Conservation (phyloP, 1,140 invertebrate genomes). For the Diploscapter pachys region DNA sequence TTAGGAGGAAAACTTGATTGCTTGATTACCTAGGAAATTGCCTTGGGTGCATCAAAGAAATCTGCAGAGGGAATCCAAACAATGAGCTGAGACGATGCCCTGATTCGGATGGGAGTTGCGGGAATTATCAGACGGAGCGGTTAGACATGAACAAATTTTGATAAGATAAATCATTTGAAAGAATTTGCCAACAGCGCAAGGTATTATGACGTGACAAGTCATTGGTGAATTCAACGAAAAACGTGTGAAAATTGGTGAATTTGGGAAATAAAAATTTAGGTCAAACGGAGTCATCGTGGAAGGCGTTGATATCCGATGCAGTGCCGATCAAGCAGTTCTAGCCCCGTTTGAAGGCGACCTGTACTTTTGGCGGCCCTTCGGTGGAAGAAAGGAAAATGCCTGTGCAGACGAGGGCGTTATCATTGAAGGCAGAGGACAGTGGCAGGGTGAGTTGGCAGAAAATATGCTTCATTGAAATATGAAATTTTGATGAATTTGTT, state of each 20-base stretch:
- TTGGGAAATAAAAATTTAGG: conserved; percentile 29
- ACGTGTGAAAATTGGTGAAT: neutral
- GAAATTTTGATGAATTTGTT: too few relatives aligned
- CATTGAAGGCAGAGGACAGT: conserved; percentile 56
- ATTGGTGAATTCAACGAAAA: neutral
- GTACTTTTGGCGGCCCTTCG: conserved; percentile 51
- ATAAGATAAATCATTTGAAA: neutral
- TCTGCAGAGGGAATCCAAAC: conserved; percentile 29
- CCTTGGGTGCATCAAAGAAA: conserved; percentile 35
- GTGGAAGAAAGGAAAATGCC: conserved; percentile 42
- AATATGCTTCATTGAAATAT: neutral
- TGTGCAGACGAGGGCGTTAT: conserved; percentile 53
- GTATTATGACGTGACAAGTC: neutral
- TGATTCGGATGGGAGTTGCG: conserved; percentile 36
- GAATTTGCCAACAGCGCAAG: neutral
- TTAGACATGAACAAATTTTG: conserved; percentile 25
- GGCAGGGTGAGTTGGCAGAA: conserved; percentile 41
- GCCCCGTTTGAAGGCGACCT: conserved; percentile 56
- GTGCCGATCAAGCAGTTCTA: conserved; percentile 36
- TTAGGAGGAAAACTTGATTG: too few relatives aligned
- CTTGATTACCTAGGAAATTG: neutral
- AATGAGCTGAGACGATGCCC: conserved; percentile 33
- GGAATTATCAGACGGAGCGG: conserved; percentile 31
- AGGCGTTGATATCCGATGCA: conserved; percentile 49
- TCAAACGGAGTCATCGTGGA: conserved; percentile 46